Percentiles rank a stretch among this genome's conserved stretches.
Evolutionary conservation across 2,888 invertebrate species (phyloP).

Genomic region (Noctua comes): DNA sequence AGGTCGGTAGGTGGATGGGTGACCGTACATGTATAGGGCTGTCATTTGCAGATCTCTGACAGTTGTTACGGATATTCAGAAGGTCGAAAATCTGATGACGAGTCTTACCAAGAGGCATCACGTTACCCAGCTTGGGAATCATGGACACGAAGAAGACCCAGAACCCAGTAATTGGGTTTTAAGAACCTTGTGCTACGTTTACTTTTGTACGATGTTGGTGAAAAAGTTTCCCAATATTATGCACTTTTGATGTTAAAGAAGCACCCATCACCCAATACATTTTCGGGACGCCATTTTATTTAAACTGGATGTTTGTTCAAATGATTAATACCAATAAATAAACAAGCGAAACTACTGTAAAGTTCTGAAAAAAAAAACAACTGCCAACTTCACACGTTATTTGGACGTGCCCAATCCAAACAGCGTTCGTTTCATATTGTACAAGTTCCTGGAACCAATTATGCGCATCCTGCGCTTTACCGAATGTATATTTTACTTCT

Average conservation of each 20-base stretch:
- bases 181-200: no score
- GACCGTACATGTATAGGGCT: background rate
- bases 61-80: background rate
- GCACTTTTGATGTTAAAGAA: no score
- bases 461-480: background rate
- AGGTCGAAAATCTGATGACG: background rate
- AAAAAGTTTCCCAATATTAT: no score
- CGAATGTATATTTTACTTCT: background rate
- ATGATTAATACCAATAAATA: background rate
- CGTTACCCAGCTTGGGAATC: no score
- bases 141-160: no score
- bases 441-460: background rate
- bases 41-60: background rate
- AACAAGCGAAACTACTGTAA: background rate
- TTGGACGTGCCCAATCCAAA: background rate
- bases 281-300: background rate
- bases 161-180: no score
- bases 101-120: background rate
- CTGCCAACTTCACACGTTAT: background rate
- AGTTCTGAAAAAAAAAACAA: background rate
- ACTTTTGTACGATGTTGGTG: no score
- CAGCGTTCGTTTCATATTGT: background rate
- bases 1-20: background rate
- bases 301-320: background rate
- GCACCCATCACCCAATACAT: no score